Conservation (phyloP, 2,113 vertebrate species). For the Callithrix jacchus region DNA sequence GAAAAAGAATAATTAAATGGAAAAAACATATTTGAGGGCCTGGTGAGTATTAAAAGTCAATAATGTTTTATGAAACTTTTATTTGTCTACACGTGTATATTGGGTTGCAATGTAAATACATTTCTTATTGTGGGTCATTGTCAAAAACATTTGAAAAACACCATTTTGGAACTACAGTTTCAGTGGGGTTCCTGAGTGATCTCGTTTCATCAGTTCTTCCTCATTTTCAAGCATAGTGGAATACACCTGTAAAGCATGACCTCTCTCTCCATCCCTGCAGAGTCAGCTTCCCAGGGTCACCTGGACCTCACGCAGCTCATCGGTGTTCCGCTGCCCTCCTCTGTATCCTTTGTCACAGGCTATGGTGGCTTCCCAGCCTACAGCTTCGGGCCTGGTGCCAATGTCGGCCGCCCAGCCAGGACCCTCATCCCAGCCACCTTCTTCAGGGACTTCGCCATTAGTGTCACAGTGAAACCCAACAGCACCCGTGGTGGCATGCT, state of each 20-base stretch:
- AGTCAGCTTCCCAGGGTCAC: slow-evolving; percentile 80
- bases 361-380: slow-evolving; percentile 96
- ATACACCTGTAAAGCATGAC: not conserved
- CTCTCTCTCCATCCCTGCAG: slow-evolving; percentile 78
- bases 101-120: not conserved
- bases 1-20: not conserved
- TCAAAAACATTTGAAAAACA: not conserved
- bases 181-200: not conserved
- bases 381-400: slow-evolving; percentile 91
- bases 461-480: slow-evolving; percentile 88
- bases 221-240: not conserved
- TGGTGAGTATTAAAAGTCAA: not conserved
- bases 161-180: not conserved
- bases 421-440: slow-evolving; percentile 91
- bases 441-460: slow-evolving; percentile 91
- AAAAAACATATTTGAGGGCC: not conserved
- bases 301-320: slow-evolving; percentile 95
- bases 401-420: slow-evolving; percentile 92
- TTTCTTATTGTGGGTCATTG: not conserved
- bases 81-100: not conserved
- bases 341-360: slow-evolving; percentile 94
- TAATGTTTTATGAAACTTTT: not conserved
- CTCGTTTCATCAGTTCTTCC: not conserved
- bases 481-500: slow-evolving; percentile 88
- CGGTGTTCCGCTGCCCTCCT: slow-evolving; percentile 96